Evolutionary conservation across 2,797 vertebrate genomes (phyloP), one percentile per base, ranked within the genome.

Genomic region (Ctenochaetus hawaiiensis): DNA sequence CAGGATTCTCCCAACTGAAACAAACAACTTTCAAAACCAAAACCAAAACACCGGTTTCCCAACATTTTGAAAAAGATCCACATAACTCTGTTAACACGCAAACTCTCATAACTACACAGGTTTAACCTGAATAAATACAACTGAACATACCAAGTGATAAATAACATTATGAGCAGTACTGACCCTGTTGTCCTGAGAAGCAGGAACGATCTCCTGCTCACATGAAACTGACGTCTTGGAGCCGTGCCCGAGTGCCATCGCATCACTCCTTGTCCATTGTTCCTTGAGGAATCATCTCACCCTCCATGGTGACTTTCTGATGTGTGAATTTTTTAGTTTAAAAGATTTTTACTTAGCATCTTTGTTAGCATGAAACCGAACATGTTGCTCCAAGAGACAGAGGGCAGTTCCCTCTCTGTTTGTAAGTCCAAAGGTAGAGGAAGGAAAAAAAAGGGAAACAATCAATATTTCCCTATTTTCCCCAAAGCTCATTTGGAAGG

Each of bases 381-480:
- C 75, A 86, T 78, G 77, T 57, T 70, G 67, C 73, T 20, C 53
- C n/a, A 1, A 61, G 65, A 58, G 53, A 43, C 26, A 54, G 53
- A 62, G 47, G 54, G 30, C 23, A 18, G 44, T 23, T 64, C 51
- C 5, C 43, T 48, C 54, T 88, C 49, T 95, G 87, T 95, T 94
- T 94, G 88, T 67, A 81, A 65, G 89, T 94, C 92, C 94, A 94
- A 94, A 95, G 93, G 90, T 87, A 54, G 10, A 75, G 63, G 58
- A 57, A 67, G 20, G 30, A 5, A 9, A n/a, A 56, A 39, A 61
- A 56, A 62, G 56, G 45, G 49, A 49, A 54, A 30, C 26, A 81
- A 81, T 91, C 91, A 87, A 91, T 92, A 86, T 65, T 83, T 77
- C 58, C 37, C 37, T 4, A 37, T 37, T 4, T 37, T 37, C 8